A percentile compares a stretch with the other conserved stretches of the same genome.
These are phyloP conservation scores for Rhagoletis pomonella DNA, from an alignment of 1,140 invertebrate species.

Conservation along the genomic window DNA sequence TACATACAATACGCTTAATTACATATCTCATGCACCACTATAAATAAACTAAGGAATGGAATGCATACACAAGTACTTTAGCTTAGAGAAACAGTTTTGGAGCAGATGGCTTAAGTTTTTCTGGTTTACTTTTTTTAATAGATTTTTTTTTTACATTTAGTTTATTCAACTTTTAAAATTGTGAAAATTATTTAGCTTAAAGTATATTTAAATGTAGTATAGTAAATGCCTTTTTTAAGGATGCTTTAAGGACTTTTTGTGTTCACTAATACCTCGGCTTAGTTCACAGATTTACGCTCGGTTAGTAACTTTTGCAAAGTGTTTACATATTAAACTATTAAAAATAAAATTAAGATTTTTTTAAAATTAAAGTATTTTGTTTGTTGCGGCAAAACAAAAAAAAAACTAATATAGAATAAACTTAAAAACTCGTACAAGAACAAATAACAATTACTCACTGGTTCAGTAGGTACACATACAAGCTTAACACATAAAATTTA, in stretches of 20 bases:
- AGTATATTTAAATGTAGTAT: no score
- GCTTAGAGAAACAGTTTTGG: neutral
- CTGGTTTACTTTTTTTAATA: neutral
- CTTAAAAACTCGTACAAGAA: slow-evolving; percentile 48
- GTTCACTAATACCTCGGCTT: neutral
- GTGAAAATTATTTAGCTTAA: no score
- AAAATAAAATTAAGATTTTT: neutral
- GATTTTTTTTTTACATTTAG: neutral
- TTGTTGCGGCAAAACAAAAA: neutral
- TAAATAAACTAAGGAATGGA: slow-evolving; percentile 11
- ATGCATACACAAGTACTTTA: slow-evolving; percentile 51
- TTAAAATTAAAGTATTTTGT: neutral
- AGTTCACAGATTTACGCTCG: neutral
- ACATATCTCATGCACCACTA: neutral
- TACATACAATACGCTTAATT: neutral
- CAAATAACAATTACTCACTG: slow-evolving; percentile 48
- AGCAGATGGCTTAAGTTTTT: neutral
- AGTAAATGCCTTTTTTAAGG: neutral
- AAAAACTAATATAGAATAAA: neutral
- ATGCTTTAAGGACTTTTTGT: slow-evolving; percentile 28
- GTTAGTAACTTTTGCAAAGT: slow-evolving; percentile 21
- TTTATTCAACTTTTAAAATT: no score
- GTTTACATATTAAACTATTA: neutral
- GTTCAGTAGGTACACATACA: slow-evolving; percentile 10
- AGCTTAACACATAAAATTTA: neutral